phyloP scores from a whole-genome alignment of 2,888 invertebrate species.

The Lasioglossum marginatum region DNA sequence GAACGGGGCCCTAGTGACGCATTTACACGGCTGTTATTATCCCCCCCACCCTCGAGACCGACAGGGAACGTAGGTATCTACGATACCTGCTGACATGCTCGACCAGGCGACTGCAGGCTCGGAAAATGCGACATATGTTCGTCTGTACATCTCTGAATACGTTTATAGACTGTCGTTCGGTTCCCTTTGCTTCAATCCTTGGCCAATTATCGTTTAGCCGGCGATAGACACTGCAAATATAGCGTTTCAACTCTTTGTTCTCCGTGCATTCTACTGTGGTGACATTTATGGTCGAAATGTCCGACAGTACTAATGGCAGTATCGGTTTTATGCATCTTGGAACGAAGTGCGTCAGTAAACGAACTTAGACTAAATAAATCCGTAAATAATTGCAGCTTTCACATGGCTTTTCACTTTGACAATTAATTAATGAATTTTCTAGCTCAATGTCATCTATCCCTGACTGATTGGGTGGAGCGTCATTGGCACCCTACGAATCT shows the following conservation, averaged over 20 bases:
- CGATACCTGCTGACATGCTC: slow-evolving; percentile 62
- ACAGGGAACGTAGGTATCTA: slow-evolving; percentile 61
- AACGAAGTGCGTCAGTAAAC: no score
- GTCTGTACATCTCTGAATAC: slow-evolving; percentile 26
- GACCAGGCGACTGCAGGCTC: slow-evolving; percentile 28
- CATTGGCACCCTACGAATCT: neutral
- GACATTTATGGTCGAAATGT: neutral
- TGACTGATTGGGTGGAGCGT: no score
- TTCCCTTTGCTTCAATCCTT: neutral
- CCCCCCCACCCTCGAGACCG: slow-evolving; percentile 55
- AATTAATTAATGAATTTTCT: no score
- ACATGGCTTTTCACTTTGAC: neutral
- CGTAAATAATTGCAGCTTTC: neutral
- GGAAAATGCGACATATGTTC: slow-evolving; percentile 57
- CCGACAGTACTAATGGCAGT: neutral
- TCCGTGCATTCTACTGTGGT: neutral
- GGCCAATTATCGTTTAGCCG: neutral
- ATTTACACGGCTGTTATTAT: slow-evolving; percentile 76
- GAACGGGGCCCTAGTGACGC: slow-evolving; percentile 75
- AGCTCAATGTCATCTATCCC: no score
- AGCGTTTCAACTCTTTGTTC: neutral
- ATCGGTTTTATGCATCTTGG: no score
- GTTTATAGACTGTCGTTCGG: neutral
- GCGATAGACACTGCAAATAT: neutral
- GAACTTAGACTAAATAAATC: no score